Evolutionary conservation across 1,140 invertebrate species (phyloP), one percentile per base, ranked within the genome.

Genomic region (Galendromus occidentalis): DNA sequence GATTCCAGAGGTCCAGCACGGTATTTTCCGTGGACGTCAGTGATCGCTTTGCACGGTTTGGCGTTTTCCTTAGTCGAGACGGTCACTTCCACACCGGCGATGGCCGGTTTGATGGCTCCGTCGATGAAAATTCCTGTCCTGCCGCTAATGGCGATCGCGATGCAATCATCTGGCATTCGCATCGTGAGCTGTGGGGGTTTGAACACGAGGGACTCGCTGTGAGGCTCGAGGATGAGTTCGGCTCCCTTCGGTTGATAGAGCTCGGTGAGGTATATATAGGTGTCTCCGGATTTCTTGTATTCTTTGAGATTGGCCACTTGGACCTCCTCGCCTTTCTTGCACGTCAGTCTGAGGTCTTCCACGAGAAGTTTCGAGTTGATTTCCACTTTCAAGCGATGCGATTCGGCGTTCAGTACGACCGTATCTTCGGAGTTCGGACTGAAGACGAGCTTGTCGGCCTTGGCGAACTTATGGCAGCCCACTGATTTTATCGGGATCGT

Each of bases 331-430:
- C 44, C 74, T 70, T 64, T 76, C 67, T 20, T 73, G 74, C 9
- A 71, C 75, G 9, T 79, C 76, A 75, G 90, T 92, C 67, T 81
- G 77, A 74, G 95, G 91, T 74, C 91, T 94, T 44, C 89, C 84
- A 68, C 81, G 81, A 9, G 89, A 83, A 42, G 80, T 79, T 41
- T 94, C 83, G 51, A 81, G 78, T 73, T 92, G 94, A 47, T 76
- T 74, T n/a, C 84, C 86, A 39, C 81, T 73, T 67, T 77, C 75
- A 59, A 22, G 25, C 51, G 51, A 22, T 4, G 82, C 78, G 0
- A 91, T 75, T 72, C 88, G 91, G 69, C 84, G 77, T 41, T 75
- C 76, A 0, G 78, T 80, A 42, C 79, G 80, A 12, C 81, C 81
- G 44, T 68, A 42, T 12, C 22, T 6, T 64, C 22, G 18, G 22